Evolutionary conservation across 2,113 vertebrate species (phyloP).

Genomic region (Spheniscus mendiculus): DNA sequence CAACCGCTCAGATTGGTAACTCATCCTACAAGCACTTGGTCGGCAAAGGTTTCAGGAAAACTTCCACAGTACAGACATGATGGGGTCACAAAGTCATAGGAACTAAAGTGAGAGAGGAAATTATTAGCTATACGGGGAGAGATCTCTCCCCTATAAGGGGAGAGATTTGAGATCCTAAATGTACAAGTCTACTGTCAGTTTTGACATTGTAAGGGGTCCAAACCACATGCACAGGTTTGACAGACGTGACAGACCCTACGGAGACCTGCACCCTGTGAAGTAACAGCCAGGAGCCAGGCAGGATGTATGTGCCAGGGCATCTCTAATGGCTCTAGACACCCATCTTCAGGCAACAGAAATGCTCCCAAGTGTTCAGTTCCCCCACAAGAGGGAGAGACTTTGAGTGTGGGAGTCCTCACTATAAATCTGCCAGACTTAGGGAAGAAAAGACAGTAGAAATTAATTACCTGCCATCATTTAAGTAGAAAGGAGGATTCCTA

Average conservation of each 20-base stretch:
- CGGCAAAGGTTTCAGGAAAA: background rate
- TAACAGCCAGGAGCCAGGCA: background rate
- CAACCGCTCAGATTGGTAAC: background rate
- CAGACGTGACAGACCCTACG: rapidly evolving
- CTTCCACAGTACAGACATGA: background rate
- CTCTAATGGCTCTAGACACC: background rate
- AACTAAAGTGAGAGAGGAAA: background rate
- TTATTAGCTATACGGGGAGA: background rate
- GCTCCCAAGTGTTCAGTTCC: background rate
- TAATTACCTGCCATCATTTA: background rate
- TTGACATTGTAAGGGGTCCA: background rate
- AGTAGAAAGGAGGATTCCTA: background rate
- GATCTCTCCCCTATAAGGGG: no score
- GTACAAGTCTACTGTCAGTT: no score
- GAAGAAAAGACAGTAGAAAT: background rate
- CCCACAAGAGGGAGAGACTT: background rate
- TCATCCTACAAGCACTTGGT: background rate
- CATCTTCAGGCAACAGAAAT: background rate
- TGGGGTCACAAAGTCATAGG: background rate
- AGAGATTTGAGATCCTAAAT: background rate
- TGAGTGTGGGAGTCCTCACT: background rate
- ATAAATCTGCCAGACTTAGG: background rate
- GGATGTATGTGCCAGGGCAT: background rate
- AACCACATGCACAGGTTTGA: background rate
- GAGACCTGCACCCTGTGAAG: background rate